These are phyloP conservation scores for Meriones psammophilus DNA, from an alignment of 2,797 vertebrate genomes.

Conservation along the genomic window DNA sequence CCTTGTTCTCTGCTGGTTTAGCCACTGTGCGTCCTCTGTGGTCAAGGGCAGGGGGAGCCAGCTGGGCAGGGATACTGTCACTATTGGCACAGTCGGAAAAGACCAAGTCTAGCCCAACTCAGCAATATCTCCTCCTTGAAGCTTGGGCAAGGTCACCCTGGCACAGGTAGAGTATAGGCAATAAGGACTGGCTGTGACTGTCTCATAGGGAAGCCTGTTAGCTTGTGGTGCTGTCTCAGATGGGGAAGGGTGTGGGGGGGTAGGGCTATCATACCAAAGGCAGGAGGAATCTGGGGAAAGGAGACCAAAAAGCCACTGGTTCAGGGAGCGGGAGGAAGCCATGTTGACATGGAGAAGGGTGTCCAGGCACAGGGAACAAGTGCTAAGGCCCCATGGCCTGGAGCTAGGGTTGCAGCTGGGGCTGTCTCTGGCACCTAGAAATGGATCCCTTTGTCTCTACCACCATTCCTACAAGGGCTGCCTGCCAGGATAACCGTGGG, in stretches of 20 bases:
- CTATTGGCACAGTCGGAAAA: rapidly evolving
- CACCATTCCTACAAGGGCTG: not conserved
- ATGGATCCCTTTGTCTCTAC: not conserved
- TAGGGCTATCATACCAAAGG: not conserved
- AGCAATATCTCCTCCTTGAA: not conserved
- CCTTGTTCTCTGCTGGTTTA: not conserved
- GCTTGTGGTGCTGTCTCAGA: rapidly evolving
- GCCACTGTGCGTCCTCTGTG: not conserved
- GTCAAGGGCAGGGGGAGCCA: not conserved
- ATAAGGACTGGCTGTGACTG: not conserved
- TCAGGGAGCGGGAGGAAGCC: rapidly evolving
- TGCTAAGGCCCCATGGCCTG: not conserved
- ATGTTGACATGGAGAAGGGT: too few species aligned
- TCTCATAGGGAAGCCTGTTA: rapidly evolving
- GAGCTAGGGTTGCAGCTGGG: not conserved
- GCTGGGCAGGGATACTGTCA: not conserved
- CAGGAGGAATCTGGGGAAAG: not conserved
- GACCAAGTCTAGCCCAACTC: too few species aligned
- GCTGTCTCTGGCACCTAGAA: not conserved
- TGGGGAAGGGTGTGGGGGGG: rapidly evolving
- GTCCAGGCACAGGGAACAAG: not conserved
- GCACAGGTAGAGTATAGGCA: not conserved
- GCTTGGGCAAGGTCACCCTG: not conserved
- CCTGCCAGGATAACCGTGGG: not conserved
- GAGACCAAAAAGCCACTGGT: not conserved